A percentile compares a stretch with the other conserved stretches of the same genome.
Evolutionary conservation across 2,113 vertebrate species (phyloP).

Genomic region (rat (Rattus norvegicus)): GRCr8 NC_086020.1:110120501-110121000

Average conservation of each 20-base stretch:
- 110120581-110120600: not conserved
- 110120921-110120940: constrained; percentile 63
- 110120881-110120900: constrained; percentile 63
- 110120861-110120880: constrained; percentile 60
- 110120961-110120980: constrained; percentile 69
- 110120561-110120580: constrained; percentile 58
- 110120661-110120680: constrained; percentile 36
- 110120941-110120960: constrained; percentile 61
- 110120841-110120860: constrained; percentile 56
- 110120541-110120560: constrained; percentile 63
- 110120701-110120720: constrained; percentile 59
- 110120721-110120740: constrained; percentile 56
- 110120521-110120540: constrained; percentile 49
- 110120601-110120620: constrained; percentile 11
- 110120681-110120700: constrained; percentile 59
- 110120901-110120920: constrained; percentile 31
- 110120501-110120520: constrained; percentile 64
- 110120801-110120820: constrained; percentile 60
- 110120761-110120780: constrained; percentile 47
- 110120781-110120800: constrained; percentile 56
- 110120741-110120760: not conserved
- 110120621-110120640: constrained; percentile 66
- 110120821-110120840: constrained; percentile 74
- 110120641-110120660: constrained; percentile 67
- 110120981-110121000: constrained; percentile 35